phyloP scores from a whole-genome alignment of 2,888 invertebrate species.

The Monopis laevigella region DNA sequence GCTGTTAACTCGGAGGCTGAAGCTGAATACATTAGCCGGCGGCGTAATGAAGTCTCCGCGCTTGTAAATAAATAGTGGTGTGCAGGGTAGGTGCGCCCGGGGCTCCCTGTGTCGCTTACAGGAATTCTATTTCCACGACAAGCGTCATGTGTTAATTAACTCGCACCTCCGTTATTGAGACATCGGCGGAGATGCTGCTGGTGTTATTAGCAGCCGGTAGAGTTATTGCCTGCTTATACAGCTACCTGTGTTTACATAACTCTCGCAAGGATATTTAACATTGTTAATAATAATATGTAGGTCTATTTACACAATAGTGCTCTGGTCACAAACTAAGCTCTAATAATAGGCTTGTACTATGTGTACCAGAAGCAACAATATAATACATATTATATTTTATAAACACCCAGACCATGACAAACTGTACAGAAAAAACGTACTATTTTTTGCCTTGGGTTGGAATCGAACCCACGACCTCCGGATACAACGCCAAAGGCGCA shows the following conservation, averaged over 20 bases:
- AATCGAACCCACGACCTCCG: too few relatives aligned
- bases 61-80: slow-evolving; percentile 62
- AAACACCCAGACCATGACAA: too few relatives aligned
- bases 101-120: slow-evolving; percentile 35
- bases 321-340: too few relatives aligned
- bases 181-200: slow-evolving; percentile 55
- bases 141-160: slow-evolving; percentile 66
- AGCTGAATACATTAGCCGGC: slow-evolving; percentile 68
- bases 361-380: too few relatives aligned
- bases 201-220: slow-evolving; percentile 59
- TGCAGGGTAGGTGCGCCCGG: slow-evolving; percentile 20
- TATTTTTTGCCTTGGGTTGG: too few relatives aligned
- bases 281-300: too few relatives aligned
- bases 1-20: slow-evolving; percentile 66
- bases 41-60: slow-evolving; percentile 67
- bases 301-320: too few relatives aligned
- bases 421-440: too few relatives aligned
- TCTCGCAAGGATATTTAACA: too few relatives aligned
- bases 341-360: too few relatives aligned
- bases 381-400: too few relatives aligned
- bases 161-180: slow-evolving; percentile 66
- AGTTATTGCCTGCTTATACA: slow-evolving; percentile 49
- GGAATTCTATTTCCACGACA: slow-evolving; percentile 65
- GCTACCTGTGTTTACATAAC: slow-evolving; percentile 15
- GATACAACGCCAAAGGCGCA: too few relatives aligned